phyloP scores from a whole-genome alignment of 2,888 invertebrate genomes.

The Sarcophaga caerulescens region DNA sequence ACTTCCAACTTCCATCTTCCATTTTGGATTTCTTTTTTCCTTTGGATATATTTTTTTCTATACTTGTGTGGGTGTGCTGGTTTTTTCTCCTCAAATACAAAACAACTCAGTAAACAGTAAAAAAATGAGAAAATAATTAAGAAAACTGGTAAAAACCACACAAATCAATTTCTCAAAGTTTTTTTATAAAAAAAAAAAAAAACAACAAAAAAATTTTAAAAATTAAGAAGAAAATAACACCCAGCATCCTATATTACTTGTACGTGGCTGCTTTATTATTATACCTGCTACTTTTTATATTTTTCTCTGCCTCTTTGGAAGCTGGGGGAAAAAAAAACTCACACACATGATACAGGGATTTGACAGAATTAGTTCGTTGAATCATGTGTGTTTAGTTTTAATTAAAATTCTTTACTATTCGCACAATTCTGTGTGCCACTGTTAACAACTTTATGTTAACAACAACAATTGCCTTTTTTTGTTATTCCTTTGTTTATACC shows the following conservation, averaged over 20 bases:
- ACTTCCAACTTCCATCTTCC: too few species aligned
- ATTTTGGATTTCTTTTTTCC: conserved; percentile 19
- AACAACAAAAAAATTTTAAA: conserved; percentile 1
- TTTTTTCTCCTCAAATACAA: conserved; percentile 7
- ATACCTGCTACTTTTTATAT: not conserved
- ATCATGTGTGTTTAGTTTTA: too few species aligned
- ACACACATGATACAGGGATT: not conserved
- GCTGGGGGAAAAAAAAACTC: not conserved
- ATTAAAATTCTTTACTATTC: too few species aligned
- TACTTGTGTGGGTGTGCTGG: not conserved
- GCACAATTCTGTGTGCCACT: too few species aligned
- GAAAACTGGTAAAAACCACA: conserved; percentile 60
- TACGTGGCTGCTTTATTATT: conserved; percentile 20
- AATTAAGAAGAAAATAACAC: not conserved
- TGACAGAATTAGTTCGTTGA: not conserved
- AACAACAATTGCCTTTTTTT: too few species aligned
- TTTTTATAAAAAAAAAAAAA: not conserved
- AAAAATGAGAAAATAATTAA: conserved; percentile 61
- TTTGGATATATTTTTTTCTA: not conserved
- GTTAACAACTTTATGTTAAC: too few species aligned
- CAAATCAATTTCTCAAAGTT: conserved; percentile 65
- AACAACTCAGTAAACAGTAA: not conserved
- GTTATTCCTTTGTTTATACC: too few species aligned
- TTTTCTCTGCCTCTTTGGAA: not conserved
- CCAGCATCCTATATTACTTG: conserved; percentile 11